phyloP scores from a whole-genome alignment of 2,797 vertebrate genomes.

The Pantherophis alleghaniensis region DNA sequence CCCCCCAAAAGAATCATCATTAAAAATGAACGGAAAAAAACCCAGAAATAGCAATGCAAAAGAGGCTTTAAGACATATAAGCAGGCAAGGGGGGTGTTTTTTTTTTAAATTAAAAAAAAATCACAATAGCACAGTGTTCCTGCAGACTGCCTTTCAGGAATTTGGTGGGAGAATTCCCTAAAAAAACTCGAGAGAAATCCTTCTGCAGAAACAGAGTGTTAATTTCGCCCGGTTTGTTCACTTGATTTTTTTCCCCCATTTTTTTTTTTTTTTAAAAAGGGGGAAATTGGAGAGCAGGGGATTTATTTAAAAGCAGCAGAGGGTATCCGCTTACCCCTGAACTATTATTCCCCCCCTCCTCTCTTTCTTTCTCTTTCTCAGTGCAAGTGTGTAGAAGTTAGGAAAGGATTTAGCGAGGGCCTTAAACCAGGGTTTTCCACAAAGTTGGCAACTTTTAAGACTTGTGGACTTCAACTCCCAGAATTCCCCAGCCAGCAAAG shows the following conservation, averaged over 20 bases:
- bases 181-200: constrained; percentile 55
- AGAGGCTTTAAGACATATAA: constrained; percentile 71
- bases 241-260: background rate
- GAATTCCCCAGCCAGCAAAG: background rate
- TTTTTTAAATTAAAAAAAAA: constrained; percentile 11
- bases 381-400: background rate
- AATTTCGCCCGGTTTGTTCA: constrained; percentile 37
- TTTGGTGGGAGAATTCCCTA: constrained; percentile 50
- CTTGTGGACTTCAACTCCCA: background rate
- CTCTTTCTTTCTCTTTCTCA: background rate
- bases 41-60: background rate
- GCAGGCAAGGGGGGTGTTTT: constrained; percentile 67
- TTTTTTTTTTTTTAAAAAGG: background rate
- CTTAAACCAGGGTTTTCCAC: background rate
- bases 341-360: background rate
- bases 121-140: constrained; percentile 78
- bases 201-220: constrained; percentile 69
- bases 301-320: constrained; percentile 48
- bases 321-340: background rate
- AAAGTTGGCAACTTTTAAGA: background rate
- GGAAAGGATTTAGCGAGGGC: background rate
- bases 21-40: constrained; percentile 59
- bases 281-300: constrained; percentile 64
- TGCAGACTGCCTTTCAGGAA: constrained; percentile 62
- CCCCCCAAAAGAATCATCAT: constrained; percentile 64